phyloP scores from a whole-genome alignment of 2,888 invertebrate genomes.

The Nephrotoma guestfalica region DNA sequence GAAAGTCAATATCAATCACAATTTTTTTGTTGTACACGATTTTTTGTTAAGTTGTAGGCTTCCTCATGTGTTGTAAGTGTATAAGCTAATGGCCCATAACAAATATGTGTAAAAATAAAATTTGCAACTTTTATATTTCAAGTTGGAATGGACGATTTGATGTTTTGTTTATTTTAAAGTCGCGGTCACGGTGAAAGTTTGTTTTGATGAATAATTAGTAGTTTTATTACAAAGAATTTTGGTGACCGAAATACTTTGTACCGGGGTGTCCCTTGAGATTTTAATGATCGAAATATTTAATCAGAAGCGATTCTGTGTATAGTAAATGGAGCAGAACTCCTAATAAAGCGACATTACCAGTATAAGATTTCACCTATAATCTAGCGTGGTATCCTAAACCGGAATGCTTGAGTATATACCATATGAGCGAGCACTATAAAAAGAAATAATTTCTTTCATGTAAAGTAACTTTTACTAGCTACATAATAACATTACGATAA shows the following conservation, averaged over 20 bases:
- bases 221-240: too few species aligned
- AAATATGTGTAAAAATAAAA: not conserved
- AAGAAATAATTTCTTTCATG: too few species aligned
- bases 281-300: too few species aligned
- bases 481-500: not conserved
- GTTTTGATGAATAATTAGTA: not conserved
- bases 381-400: too few species aligned
- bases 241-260: too few species aligned
- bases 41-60: not conserved
- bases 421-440: too few species aligned
- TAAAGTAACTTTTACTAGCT: not conserved
- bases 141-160: not conserved
- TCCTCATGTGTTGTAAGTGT: not conserved
- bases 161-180: not conserved
- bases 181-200: not conserved
- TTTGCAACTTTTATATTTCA: not conserved
- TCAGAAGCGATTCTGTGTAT: not conserved
- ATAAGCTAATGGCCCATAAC: not conserved
- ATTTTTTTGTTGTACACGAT: not conserved
- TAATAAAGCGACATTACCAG: too few species aligned
- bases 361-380: too few species aligned
- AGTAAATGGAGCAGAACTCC: not conserved
- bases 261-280: too few species aligned
- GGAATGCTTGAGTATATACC: too few species aligned
- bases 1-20: not conserved